Evolutionary conservation across 2,888 invertebrate species (phyloP).

Genomic region (Synergus japonicus): DNA sequence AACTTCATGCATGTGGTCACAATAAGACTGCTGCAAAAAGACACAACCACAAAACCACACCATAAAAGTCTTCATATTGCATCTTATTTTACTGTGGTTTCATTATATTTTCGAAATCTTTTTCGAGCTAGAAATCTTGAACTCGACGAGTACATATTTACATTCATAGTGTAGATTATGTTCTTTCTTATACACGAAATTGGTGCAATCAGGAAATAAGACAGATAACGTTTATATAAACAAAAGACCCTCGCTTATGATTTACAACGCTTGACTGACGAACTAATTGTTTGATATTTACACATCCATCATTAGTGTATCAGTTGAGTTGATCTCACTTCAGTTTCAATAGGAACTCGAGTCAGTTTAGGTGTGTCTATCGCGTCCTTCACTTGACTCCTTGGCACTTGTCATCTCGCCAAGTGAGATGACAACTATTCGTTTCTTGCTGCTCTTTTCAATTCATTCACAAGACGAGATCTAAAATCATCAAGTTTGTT

Average conservation of each 20-base stretch:
- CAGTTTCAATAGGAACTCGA: background rate
- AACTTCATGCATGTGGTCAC: background rate
- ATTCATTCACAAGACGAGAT: background rate
- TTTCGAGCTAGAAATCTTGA: background rate
- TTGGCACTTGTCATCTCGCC: background rate
- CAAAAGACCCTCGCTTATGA: background rate
- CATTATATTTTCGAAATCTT: background rate
- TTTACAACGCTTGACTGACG: background rate
- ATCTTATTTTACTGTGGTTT: background rate
- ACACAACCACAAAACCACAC: background rate
- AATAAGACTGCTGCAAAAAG: background rate
- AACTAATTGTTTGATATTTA: background rate
- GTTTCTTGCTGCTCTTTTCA: background rate
- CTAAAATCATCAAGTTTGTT: background rate
- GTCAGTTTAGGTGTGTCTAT: background rate
- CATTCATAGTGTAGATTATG: background rate
- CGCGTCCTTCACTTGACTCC: background rate
- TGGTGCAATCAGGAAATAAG: no score
- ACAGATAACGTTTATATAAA: no score
- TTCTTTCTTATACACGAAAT: background rate
- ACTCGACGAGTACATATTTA: background rate
- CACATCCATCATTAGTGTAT: constrained; percentile 2
- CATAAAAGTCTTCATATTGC: background rate
- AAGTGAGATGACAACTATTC: background rate
- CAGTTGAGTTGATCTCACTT: background rate